Evolutionary conservation across 2,113 vertebrate genomes (phyloP).

Genomic region (Solea senegalensis): DNA sequence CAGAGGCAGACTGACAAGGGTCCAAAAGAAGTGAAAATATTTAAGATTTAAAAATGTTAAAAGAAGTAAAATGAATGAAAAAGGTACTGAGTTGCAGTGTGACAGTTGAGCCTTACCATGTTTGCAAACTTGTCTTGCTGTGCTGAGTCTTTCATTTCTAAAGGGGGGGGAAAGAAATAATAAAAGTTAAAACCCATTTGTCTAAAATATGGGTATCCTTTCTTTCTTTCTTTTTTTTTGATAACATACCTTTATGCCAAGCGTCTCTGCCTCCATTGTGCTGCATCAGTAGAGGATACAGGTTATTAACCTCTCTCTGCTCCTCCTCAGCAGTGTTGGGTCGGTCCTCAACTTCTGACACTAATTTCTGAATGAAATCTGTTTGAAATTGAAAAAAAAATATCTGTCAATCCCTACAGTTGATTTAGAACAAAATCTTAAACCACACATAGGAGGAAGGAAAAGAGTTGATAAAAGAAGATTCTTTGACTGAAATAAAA

Average conservation of each 20-base stretch:
- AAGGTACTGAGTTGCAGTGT: no score
- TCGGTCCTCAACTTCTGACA: conserved; percentile 74
- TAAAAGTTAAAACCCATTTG: not conserved
- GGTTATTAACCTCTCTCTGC: conserved; percentile 68
- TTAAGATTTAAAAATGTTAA: no score
- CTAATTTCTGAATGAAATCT: conserved; percentile 81
- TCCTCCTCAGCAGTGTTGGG: conserved; percentile 59
- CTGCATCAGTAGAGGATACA: conserved; percentile 73
- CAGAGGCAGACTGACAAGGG: no score
- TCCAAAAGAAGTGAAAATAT: no score
- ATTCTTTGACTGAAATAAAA: no score
- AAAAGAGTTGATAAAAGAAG: no score
- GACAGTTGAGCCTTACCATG: conserved; percentile 66
- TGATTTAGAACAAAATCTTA: not conserved
- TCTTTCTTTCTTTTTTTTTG: not conserved
- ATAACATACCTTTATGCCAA: conserved; percentile 63
- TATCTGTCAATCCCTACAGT: not conserved
- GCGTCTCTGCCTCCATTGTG: conserved; percentile 63
- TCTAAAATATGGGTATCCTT: not conserved
- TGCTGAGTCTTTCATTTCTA: conserved; percentile 70
- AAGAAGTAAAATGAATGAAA: no score
- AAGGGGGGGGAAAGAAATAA: not conserved
- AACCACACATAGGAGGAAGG: no score
- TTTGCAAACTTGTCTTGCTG: conserved; percentile 71
- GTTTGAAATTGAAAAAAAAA: conserved; percentile 11